Evolutionary conservation across 2,888 invertebrate species (phyloP), one percentile per base, ranked within the genome.

Genomic region (Polyploca ridens): DNA sequence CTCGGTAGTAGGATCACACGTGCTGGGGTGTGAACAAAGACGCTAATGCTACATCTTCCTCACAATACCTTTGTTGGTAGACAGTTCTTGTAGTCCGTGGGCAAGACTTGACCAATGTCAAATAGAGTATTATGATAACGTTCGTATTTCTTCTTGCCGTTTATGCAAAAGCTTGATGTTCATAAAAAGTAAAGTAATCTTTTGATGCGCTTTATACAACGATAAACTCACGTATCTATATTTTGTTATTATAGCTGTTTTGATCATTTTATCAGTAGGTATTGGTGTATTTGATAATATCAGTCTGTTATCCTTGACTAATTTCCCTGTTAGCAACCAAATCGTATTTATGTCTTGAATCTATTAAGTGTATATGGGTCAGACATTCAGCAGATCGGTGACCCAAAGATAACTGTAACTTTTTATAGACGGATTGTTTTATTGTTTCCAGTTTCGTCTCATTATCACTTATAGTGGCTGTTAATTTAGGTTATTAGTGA

Each of bases 1-100:
- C 81, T 86, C 88, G 74, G 90, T 88, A 90, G 91, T 89, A 81
- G 82, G 81, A 85, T 88, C 93, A 93, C 93, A 94, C 93, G 93
- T 94, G 92, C 88, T 91, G 78, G 81, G 86, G 82, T 83, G 76
- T 81, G 79, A 76, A 91, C 86, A 90, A 91, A 87, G 84, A 76
- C 62, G 73, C 84, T 89, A 90, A 90, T 88, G 91, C 89, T 89
- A 90, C 90, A 88, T 90, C 88, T 89, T 86, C 83, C 73, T 89
- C 72, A 90, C 87, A 90, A 90, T 87, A 78, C 80, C 78, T 86
- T 90, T 90, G 88, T 91, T 84, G 78, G 74, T 75, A 77, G 68
- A 69, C 69, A 69, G 81, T 85, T 88, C 89, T 85, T 84, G 82
- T 85, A 84, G 86, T 74, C 68, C 66, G 64, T 67, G 71, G 70